A percentile compares a stretch with the other conserved stretches of the same genome.
phyloP scores from a whole-genome alignment of 1,140 invertebrate genomes.

The Habropoda laboriosa region DNA sequence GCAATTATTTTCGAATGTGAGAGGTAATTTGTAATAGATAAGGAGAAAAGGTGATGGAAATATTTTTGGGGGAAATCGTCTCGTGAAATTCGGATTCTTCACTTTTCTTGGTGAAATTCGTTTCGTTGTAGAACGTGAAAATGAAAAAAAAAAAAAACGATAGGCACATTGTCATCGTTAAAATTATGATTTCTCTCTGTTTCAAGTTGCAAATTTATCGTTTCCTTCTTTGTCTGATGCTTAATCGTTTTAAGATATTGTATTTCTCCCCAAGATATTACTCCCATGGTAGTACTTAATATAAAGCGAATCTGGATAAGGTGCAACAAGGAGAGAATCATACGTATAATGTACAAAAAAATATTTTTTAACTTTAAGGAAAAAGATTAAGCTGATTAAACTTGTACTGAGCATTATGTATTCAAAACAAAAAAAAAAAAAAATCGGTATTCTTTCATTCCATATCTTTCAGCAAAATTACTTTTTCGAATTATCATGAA shows the following conservation, averaged over 20 bases:
- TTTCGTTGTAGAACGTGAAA: neutral
- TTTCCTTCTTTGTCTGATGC: neutral
- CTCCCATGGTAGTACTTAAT: conserved; percentile 41
- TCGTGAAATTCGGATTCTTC: neutral
- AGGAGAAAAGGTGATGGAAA: neutral
- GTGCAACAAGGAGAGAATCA: conserved; percentile 45
- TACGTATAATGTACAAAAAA: too few relatives aligned
- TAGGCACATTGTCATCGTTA: neutral
- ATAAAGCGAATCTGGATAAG: conserved; percentile 17
- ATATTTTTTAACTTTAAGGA: neutral
- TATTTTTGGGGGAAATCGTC: conserved; percentile 21
- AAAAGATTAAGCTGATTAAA: too few relatives aligned
- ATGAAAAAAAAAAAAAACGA: too few relatives aligned
- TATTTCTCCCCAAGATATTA: conserved; percentile 29
- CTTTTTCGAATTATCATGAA: neutral
- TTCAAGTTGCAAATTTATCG: neutral
- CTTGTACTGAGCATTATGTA: too few relatives aligned
- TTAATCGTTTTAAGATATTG: neutral
- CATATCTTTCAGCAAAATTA: neutral
- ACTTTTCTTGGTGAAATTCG: conserved; percentile 1
- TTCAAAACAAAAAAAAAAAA: too few relatives aligned
- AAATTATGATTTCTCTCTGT: conserved; percentile 5
- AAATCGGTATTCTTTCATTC: too few relatives aligned
- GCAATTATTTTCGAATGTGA: conserved; percentile 30
- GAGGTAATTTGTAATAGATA: conserved; percentile 10